A percentile compares a stretch with the other conserved stretches of the same genome.
phyloP scores from a whole-genome alignment of 2,113 vertebrate genomes.

The Pachyramphus minor region DNA sequence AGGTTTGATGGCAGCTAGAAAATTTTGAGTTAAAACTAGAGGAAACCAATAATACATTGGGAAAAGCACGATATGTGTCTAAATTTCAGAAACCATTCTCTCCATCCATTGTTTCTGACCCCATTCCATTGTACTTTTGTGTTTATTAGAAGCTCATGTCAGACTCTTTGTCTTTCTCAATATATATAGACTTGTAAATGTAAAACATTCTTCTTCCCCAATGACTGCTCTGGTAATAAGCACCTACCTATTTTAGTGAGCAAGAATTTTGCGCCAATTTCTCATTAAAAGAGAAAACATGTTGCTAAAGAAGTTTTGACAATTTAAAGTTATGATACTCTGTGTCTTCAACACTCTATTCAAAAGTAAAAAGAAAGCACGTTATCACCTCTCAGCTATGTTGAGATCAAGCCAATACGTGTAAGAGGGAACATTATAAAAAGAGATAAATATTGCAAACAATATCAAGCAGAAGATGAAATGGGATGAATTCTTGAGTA shows the following conservation, averaged over 20 bases:
- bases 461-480: not conserved
- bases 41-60: not conserved
- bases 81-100: not conserved
- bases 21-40: not conserved
- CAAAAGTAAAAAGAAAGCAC: not conserved
- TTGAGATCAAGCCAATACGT: not conserved
- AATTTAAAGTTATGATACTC: not conserved
- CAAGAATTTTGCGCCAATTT: not conserved
- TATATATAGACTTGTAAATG: not conserved
- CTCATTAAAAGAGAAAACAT: not conserved
- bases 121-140: fast-evolving
- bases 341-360: not conserved
- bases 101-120: not conserved
- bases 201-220: not conserved
- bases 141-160: not conserved
- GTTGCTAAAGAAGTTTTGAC: not conserved
- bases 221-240: not conserved
- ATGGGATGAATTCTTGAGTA: not conserved
- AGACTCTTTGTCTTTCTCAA: not conserved
- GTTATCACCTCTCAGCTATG: not conserved
- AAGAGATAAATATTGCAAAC: not conserved
- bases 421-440: not conserved
- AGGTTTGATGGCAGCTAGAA: not conserved
- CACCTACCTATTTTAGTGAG: not conserved
- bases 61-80: not conserved